These are phyloP conservation scores for Fukomys damarensis DNA, from an alignment of 2,113 vertebrate species.

Conservation along the genomic window DNA sequence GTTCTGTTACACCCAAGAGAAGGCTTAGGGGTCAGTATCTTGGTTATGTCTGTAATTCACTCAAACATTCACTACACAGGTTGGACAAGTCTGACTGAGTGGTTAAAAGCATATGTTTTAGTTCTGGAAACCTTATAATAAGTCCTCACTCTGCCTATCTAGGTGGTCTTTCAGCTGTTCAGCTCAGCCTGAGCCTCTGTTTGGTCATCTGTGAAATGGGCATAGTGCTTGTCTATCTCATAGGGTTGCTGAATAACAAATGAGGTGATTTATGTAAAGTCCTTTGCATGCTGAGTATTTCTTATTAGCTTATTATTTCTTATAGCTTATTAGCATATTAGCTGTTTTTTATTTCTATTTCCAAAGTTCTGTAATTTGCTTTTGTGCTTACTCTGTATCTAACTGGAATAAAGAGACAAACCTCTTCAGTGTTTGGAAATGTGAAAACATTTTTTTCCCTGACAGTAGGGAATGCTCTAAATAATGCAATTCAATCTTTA, in stretches of 20 bases:
- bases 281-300: neutral
- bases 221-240: neutral
- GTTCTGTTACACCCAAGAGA: neutral
- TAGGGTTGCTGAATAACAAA: neutral
- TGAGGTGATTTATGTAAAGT: neutral
- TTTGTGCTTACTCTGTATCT: neutral
- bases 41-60: neutral
- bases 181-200: neutral
- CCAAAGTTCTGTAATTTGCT: neutral
- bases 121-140: neutral
- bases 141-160: neutral
- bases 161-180: neutral
- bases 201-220: neutral
- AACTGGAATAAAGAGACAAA: neutral
- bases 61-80: neutral
- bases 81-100: neutral
- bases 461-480: neutral
- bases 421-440: slow-evolving; percentile 12
- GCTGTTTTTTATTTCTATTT: neutral
- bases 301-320: neutral
- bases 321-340: no score
- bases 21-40: neutral
- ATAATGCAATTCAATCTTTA: neutral
- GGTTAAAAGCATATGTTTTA: neutral
- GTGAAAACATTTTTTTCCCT: neutral